These are phyloP conservation scores for Merluccius polli DNA, from an alignment of 2,797 vertebrate genomes.

Conservation along the genomic window DNA sequence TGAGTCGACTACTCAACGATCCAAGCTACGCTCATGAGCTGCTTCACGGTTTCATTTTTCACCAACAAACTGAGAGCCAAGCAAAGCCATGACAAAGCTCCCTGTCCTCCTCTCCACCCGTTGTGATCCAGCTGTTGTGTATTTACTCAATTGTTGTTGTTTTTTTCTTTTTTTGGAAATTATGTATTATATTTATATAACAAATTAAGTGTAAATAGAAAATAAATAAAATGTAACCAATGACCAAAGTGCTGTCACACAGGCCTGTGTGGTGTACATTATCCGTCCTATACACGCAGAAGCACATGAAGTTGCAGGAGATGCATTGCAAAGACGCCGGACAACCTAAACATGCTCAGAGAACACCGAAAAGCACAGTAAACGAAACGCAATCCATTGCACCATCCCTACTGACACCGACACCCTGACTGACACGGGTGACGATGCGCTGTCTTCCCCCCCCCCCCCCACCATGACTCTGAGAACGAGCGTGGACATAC, in stretches of 20 bases:
- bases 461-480: too few relatives aligned
- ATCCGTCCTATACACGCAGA: too few relatives aligned
- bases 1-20: background rate
- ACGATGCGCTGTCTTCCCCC: too few relatives aligned
- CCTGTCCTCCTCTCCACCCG: constrained; percentile 67
- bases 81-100: background rate
- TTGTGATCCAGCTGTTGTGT: constrained; percentile 81
- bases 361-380: too few relatives aligned
- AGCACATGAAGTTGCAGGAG: too few relatives aligned
- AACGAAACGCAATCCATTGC: too few relatives aligned
- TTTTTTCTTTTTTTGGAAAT: constrained; percentile 83
- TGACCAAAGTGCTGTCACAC: constrained; percentile 4
- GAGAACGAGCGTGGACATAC: too few relatives aligned
- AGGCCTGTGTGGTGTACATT: too few relatives aligned
- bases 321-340: too few relatives aligned
- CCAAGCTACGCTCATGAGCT: background rate
- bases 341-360: too few relatives aligned
- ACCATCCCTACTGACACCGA: too few relatives aligned
- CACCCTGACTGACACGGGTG: too few relatives aligned
- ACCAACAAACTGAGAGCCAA: background rate
- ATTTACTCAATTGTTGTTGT: constrained; percentile 72
- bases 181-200: constrained; percentile 99
- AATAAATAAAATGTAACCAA: constrained; percentile 85
- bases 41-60: background rate
- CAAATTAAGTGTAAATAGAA: constrained; percentile 96